phyloP scores from a whole-genome alignment of 2,113 vertebrate species.

The Cyanocitta stelleri region DNA sequence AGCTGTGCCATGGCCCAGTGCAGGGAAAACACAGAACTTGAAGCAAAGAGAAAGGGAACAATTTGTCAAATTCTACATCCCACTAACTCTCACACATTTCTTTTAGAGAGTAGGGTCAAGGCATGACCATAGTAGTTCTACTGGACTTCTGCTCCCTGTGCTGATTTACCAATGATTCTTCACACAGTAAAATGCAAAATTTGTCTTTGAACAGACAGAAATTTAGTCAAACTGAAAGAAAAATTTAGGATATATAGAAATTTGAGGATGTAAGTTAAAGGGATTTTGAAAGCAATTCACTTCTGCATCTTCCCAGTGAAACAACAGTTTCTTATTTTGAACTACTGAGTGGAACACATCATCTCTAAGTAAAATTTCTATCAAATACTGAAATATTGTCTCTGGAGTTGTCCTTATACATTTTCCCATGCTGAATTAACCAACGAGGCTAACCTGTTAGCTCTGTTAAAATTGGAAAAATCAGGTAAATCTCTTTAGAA shows the following conservation, averaged over 20 bases:
- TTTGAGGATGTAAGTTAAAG: background rate
- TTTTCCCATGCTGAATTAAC: background rate
- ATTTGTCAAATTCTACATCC: background rate
- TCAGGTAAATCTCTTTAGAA: background rate
- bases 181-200: background rate
- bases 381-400: background rate
- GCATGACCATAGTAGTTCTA: accelerated
- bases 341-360: background rate
- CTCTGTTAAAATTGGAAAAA: background rate
- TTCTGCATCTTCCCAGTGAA: background rate
- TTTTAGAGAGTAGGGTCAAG: background rate
- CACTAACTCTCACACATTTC: background rate
- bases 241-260: background rate
- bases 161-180: background rate
- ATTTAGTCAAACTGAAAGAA: background rate
- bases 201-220: background rate
- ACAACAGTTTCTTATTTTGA: background rate
- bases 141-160: background rate
- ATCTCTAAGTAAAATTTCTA: background rate
- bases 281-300: background rate
- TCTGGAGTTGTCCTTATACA: background rate
- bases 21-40: background rate
- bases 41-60: background rate
- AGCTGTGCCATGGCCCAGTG: background rate
- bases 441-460: accelerated